Conservation (phyloP, 2,888 invertebrate genomes). For the Dysmachus trigonus region DNA sequence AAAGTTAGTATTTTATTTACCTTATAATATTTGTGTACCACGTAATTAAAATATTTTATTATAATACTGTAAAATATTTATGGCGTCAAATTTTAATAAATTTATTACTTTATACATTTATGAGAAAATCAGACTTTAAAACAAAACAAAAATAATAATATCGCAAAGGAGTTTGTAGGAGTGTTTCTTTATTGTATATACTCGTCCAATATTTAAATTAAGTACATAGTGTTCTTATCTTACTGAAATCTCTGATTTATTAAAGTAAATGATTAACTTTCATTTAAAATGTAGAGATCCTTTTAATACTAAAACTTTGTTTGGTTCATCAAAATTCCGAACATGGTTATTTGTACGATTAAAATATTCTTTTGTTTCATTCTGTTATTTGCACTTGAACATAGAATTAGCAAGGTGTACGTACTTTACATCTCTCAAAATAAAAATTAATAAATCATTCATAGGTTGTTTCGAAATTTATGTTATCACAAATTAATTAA, state of each 20-base stretch:
- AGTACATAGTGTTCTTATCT: not conserved
- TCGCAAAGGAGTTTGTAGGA: not conserved
- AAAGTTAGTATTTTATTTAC: slow-evolving; percentile 36
- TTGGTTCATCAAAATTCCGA: not conserved
- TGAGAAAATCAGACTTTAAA: not conserved
- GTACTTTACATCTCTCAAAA: no score
- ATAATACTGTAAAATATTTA: not conserved
- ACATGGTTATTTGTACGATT: no score
- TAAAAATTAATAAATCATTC: no score
- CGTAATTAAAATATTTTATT: not conserved
- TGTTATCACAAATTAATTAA: no score
- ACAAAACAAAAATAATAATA: no score
- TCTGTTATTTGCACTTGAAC: no score
- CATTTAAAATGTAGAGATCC: not conserved
- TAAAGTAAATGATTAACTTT: not conserved
- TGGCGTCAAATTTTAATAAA: not conserved
- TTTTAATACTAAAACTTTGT: not conserved
- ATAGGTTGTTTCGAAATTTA: no score
- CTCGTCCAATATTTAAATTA: not conserved
- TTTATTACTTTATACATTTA: not conserved
- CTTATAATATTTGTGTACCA: not conserved
- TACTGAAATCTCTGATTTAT: not conserved
- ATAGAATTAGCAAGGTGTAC: no score
- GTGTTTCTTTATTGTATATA: not conserved
- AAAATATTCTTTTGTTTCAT: no score